Conservation (phyloP, 2,797 vertebrate species). For the Pampus argenteus region DNA sequence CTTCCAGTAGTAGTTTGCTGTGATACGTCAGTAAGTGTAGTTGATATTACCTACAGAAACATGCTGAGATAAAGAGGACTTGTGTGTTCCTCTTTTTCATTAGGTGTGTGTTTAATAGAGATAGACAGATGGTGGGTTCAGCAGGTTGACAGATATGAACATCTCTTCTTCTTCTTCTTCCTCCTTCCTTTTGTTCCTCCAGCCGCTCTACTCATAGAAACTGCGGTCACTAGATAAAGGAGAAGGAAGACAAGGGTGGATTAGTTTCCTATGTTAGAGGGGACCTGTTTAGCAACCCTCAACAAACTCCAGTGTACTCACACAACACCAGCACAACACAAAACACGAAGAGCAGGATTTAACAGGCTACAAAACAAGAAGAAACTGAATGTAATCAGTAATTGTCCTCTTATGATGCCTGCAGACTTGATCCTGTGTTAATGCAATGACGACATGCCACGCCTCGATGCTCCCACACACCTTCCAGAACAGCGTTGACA, state of each 20-base stretch:
- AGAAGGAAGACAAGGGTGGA: background rate
- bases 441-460: background rate
- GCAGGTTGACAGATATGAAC: background rate
- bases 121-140: constrained; percentile 4
- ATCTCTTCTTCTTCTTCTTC: constrained; percentile 16
- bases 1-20: constrained; percentile 50
- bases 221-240: constrained; percentile 71
- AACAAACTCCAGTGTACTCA: constrained; percentile 34
- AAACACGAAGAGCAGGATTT: constrained; percentile 13
- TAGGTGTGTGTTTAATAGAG: constrained; percentile 32
- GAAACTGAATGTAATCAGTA: constrained; percentile 23
- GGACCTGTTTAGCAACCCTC: background rate
- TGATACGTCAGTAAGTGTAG: constrained; percentile 45
- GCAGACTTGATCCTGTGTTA: background rate
- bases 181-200: constrained; percentile 17
- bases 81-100: constrained; percentile 26
- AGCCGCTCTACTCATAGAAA: constrained; percentile 73
- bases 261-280: background rate
- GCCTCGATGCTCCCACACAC: background rate
- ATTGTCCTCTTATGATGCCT: background rate
- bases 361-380: constrained; percentile 44
- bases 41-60: constrained; percentile 42
- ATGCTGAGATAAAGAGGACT: constrained; percentile 62
- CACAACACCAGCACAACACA: constrained; percentile 49
- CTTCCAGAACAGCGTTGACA: background rate